phyloP scores from a whole-genome alignment of 2,797 vertebrate species.

The Chrysocyon brachyurus region DNA sequence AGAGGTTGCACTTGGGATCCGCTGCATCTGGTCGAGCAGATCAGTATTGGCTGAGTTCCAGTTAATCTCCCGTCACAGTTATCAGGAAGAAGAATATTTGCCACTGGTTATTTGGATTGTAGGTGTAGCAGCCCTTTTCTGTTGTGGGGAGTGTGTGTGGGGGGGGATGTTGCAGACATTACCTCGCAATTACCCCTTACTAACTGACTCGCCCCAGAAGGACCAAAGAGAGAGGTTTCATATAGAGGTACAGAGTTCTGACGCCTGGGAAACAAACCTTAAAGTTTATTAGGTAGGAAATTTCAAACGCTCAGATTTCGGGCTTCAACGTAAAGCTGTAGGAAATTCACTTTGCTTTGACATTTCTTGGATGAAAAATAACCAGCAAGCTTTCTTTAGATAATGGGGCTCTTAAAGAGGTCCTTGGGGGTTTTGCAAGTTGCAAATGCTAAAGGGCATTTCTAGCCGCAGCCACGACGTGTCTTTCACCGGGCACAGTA shows the following conservation, averaged over 20 bases:
- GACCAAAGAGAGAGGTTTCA: background rate
- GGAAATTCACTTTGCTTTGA: slow-evolving; percentile 9
- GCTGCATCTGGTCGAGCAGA: background rate
- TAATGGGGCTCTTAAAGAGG: slow-evolving; percentile 36
- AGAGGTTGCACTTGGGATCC: slow-evolving; percentile 5
- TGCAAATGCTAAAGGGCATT: background rate
- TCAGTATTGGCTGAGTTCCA: background rate
- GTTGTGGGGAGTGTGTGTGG: background rate
- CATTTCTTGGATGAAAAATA: slow-evolving; percentile 40
- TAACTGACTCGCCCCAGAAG: background rate
- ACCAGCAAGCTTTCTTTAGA: slow-evolving; percentile 25
- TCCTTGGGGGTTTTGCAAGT: slow-evolving; percentile 38
- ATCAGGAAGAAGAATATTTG: background rate
- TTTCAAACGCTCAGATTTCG: background rate
- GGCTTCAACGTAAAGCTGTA: slow-evolving; percentile 17
- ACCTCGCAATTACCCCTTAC: background rate
- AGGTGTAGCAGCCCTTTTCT: background rate
- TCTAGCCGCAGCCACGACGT: background rate
- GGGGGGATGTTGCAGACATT: background rate
- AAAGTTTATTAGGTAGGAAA: slow-evolving; percentile 31
- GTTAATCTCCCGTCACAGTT: slow-evolving; percentile 6
- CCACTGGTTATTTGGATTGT: background rate
- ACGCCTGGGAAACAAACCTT: slow-evolving; percentile 44
- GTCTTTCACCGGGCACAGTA: background rate
- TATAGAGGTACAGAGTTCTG: background rate